Percentiles rank a stretch among this genome's conserved stretches.
Evolutionary conservation across 2,113 vertebrate genomes (phyloP).

Genomic region (Girardinichthys multiradiatus): DNA sequence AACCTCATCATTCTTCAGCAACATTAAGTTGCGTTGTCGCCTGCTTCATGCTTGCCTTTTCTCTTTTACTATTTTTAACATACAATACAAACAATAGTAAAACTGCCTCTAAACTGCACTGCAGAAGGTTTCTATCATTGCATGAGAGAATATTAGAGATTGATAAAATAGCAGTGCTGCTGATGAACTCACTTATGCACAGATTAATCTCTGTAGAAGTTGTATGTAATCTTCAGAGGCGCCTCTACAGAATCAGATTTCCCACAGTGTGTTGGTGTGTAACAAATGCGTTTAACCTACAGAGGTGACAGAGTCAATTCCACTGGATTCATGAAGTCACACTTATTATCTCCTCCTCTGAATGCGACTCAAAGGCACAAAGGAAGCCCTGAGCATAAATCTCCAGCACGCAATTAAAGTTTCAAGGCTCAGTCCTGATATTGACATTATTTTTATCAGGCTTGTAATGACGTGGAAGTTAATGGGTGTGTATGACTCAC

Average conservation of each 20-base stretch:
- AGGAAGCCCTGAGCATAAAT: constrained; percentile 9
- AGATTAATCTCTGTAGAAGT: constrained; percentile 20
- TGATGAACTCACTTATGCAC: constrained; percentile 8
- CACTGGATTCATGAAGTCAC: constrained; percentile 28
- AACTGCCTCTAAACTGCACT: background rate
- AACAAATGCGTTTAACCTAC: constrained; percentile 53
- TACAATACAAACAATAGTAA: background rate
- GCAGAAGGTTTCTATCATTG: background rate
- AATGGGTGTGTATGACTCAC: constrained; percentile 58
- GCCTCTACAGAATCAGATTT: constrained; percentile 37
- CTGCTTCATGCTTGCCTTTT: no score
- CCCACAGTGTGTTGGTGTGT: background rate
- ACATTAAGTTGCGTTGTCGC: no score
- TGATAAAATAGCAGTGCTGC: background rate
- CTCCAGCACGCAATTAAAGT: constrained; percentile 9
- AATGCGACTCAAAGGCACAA: background rate
- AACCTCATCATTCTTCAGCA: no score
- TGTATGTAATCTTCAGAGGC: constrained; percentile 7
- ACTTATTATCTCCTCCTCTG: constrained; percentile 34
- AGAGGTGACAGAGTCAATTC: constrained; percentile 38
- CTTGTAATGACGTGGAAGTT: constrained; percentile 32
- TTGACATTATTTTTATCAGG: constrained; percentile 46
- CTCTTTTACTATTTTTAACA: no score
- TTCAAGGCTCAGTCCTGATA: constrained; percentile 16
- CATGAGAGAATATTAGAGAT: background rate